Conservation (phyloP, 2,888 invertebrate species). For the Nowickia ferox region DNA sequence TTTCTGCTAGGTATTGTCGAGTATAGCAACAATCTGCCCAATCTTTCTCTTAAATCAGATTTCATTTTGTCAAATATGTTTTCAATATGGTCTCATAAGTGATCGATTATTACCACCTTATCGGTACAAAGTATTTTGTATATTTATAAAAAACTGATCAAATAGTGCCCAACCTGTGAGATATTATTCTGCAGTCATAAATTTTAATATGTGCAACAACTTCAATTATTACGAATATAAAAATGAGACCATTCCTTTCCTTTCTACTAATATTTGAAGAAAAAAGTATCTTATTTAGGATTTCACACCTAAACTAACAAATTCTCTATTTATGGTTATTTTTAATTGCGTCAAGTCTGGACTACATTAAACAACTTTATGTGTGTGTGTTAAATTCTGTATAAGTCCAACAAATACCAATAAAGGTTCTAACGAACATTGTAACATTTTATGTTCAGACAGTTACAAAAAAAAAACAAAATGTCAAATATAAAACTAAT, state of each 20-base stretch:
- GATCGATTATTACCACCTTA: too few relatives aligned
- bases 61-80: too few relatives aligned
- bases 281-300: not conserved
- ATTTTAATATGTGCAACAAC: not conserved
- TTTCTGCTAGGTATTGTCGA: too few relatives aligned
- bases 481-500: slow-evolving; percentile 30
- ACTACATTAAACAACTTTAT: slow-evolving; percentile 12
- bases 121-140: too few relatives aligned
- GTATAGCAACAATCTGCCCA: too few relatives aligned
- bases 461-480: slow-evolving; percentile 3
- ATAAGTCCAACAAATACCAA: slow-evolving; percentile 2
- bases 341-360: slow-evolving; percentile 27
- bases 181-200: too few relatives aligned
- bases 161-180: too few relatives aligned
- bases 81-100: too few relatives aligned
- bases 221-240: not conserved
- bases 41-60: too few relatives aligned
- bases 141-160: too few relatives aligned
- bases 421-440: slow-evolving; percentile 37
- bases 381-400: not conserved
- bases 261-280: not conserved
- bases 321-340: slow-evolving; percentile 9
- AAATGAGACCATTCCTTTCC: not conserved
- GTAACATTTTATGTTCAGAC: slow-evolving; percentile 14
- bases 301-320: slow-evolving; percentile 19